Evolutionary conservation across 2,113 vertebrate species (phyloP).

Genomic region (Manacus vitellinus): DNA sequence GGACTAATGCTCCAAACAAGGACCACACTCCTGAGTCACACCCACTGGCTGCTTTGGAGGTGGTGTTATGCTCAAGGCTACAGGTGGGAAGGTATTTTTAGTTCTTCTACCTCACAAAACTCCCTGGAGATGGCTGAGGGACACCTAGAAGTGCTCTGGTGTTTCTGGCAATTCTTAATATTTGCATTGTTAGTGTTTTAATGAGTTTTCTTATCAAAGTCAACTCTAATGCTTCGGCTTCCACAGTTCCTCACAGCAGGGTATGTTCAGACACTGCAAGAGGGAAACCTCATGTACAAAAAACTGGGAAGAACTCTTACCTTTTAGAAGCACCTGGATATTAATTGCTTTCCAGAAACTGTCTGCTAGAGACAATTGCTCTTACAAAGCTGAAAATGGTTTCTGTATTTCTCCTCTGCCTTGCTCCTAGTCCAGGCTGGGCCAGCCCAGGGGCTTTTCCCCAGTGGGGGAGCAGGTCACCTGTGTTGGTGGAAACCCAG

Average conservation of each 20-base stretch:
- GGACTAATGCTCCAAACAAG: accelerated
- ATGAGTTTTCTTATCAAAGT: neutral
- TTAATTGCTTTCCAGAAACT: neutral
- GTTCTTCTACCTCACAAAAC: neutral
- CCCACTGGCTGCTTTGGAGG: neutral
- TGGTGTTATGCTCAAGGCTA: neutral
- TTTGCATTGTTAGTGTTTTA: neutral
- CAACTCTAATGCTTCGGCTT: neutral
- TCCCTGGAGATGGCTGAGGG: neutral
- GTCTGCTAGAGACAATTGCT: neutral
- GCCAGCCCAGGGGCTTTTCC: neutral
- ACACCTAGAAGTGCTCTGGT: neutral
- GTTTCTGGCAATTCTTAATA: neutral
- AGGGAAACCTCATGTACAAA: neutral
- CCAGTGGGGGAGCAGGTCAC: neutral
- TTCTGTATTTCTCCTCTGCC: neutral
- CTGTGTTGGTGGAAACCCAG: neutral
- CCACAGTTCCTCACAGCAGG: neutral
- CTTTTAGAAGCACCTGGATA: neutral
- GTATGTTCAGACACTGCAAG: neutral
- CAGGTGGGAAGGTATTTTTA: neutral
- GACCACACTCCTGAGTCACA: too few relatives aligned
- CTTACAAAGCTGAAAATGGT: neutral
- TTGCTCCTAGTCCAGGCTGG: neutral
- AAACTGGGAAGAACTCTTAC: neutral